Base-by-base conservation (phyloP, 2,888 invertebrate species). In the Eudasyphora cyanicolor region DNA sequence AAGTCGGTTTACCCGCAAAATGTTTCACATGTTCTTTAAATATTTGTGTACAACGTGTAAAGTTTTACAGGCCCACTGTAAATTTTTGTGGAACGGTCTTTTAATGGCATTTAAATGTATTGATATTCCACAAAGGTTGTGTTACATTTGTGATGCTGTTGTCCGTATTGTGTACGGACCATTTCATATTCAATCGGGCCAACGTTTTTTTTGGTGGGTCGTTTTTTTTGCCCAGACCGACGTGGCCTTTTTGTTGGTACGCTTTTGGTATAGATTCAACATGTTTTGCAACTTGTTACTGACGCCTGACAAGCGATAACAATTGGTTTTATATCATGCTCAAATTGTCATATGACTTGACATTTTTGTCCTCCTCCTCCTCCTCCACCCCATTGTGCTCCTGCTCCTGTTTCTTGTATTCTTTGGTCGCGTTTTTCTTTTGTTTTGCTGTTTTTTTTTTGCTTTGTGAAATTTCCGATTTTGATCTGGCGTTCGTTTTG, bases 221-320 rank as follows among this genome's bases (percentile, higher is more conserved):
- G 67, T 64, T 62, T 51, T 21, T 62, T 21, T 77, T 51, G 17
- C 27, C 64, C 71, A n/a, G n/a, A n/a, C n/a, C n/a, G n/a, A n/a
- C n/a, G 45, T 71, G 10, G 32, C 19, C 14, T 42, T 67, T 76
- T 70, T 79, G 70, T 64, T 64, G 12, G 1, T 79, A 73, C 64
- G 79, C 79, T 57, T 51, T 76, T 51, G 62, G 51, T 21, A 51
- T 64, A 21, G 70, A 35, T 75, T 80, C 57, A 81, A 82, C 85
- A 79, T 85, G 81, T 84, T 83, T 80, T 85, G 85, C 84, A 85
- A 81, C 76, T 86, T 85, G 85, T 86, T 84, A 82, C 85, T 82
- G 84, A 84, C 86, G 86, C 86, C 83, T 86, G 87, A 87, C 87
- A 87, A 87, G 86, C 87, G 87, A 86, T 87, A 87, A 87, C 87